phyloP scores from a whole-genome alignment of 2,888 invertebrate species.

The Corythucha ciliata region DNA sequence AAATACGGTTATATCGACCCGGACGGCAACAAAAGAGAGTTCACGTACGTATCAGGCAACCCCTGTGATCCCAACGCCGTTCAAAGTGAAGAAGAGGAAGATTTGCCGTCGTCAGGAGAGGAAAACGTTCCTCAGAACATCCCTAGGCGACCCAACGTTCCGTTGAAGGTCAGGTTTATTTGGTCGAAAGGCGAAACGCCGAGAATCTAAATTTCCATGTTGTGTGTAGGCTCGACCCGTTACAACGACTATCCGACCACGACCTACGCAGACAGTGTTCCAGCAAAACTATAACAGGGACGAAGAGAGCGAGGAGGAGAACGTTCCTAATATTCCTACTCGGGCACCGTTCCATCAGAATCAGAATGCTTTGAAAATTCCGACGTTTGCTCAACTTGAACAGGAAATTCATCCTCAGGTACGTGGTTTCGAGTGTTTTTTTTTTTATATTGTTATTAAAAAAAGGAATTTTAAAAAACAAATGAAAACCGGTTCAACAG shows the following conservation, averaged over 20 bases:
- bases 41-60: conserved; percentile 77
- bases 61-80: conserved; percentile 78
- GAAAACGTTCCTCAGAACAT: conserved; percentile 56
- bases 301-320: conserved; percentile 44
- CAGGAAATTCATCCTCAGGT: conserved; percentile 26
- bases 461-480: too few relatives aligned
- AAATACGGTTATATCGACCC: conserved; percentile 82
- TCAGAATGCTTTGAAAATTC: conserved; percentile 14
- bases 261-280: conserved; percentile 56
- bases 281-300: conserved; percentile 52
- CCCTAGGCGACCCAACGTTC: conserved; percentile 47
- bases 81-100: conserved; percentile 54
- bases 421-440: background rate
- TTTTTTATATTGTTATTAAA: background rate
- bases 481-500: conserved; percentile 13
- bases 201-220: too few relatives aligned
- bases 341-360: conserved; percentile 12
- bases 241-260: conserved; percentile 14
- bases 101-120: conserved; percentile 44
- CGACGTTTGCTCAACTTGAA: conserved; percentile 26
- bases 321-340: conserved; percentile 42
- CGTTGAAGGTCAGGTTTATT: conserved; percentile 1
- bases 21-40: conserved; percentile 75
- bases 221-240: conserved; percentile 20
- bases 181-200: too few relatives aligned